Conservation (phyloP, 1,140 invertebrate species). For the Ectropis grisescens region DNA sequence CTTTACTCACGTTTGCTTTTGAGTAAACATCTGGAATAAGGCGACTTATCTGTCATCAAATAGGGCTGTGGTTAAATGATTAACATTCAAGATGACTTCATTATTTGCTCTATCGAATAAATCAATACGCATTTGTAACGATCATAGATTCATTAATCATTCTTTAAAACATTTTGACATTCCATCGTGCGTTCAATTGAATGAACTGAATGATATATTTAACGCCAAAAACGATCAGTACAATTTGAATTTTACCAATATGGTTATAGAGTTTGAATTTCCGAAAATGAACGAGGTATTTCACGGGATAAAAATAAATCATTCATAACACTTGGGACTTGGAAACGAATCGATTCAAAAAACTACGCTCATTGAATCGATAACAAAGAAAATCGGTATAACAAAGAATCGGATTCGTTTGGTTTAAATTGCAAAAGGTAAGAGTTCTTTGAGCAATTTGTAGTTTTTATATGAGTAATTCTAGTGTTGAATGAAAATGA, state of each 20-base stretch:
- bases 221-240: no score
- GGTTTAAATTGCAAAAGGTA: slow-evolving; percentile 13
- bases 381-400: slow-evolving; percentile 60
- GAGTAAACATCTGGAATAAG: no score
- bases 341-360: slow-evolving; percentile 46
- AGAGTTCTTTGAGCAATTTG: no score
- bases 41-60: no score
- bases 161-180: slow-evolving; percentile 32
- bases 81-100: no score
- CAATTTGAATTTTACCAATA: no score
- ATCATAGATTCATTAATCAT: neutral
- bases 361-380: slow-evolving; percentile 54
- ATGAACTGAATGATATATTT: neutral
- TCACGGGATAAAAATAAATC: slow-evolving; percentile 36
- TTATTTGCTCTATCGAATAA: neutral
- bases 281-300: slow-evolving; percentile 1
- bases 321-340: slow-evolving; percentile 57
- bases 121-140: neutral
- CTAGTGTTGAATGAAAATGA: no score
- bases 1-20: no score
- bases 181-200: slow-evolving; percentile 21
- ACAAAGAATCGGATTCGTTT: slow-evolving; percentile 29
- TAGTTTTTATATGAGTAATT: no score
- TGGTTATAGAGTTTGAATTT: no score
- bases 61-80: no score